phyloP scores from a whole-genome alignment of 2,113 vertebrate species.

The Carollia perspicillata region DNA sequence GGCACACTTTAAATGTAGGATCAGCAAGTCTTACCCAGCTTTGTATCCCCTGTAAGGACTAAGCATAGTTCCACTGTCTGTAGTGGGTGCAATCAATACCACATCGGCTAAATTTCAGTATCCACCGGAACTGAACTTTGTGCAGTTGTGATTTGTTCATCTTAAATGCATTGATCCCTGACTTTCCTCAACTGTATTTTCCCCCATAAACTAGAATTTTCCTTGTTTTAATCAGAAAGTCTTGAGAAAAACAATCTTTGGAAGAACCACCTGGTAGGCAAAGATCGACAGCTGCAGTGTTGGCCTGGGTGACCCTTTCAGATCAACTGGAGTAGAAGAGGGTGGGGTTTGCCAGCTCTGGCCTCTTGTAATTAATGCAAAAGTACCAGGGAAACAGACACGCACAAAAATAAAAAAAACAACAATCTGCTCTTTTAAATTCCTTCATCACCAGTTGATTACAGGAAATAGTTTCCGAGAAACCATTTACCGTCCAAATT shows the following conservation, averaged over 20 bases:
- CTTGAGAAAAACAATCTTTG: not conserved
- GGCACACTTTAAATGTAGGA: not conserved
- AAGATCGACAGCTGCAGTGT: not conserved
- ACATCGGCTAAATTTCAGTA: not conserved
- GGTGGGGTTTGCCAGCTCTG: not conserved
- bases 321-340: not conserved
- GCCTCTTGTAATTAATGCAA: conserved; percentile 30
- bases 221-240: not conserved
- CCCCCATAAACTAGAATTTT: not conserved
- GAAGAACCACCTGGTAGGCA: not conserved
- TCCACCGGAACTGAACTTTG: not conserved
- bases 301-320: not conserved
- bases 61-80: not conserved
- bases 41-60: not conserved
- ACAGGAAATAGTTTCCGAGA: not conserved
- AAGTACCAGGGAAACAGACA: conserved; percentile 48
- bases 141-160: not conserved
- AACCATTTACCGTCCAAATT: conserved; percentile 56
- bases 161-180: not conserved
- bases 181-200: not conserved
- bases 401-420: not conserved
- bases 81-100: not conserved
- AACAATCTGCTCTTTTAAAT: conserved; percentile 29
- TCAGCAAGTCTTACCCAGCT: not conserved
- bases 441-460: not conserved